Evolutionary conservation across 2,797 vertebrate species (phyloP), one percentile per base, ranked within the genome.

Genomic region (Hemibagrus guttatus): DNA sequence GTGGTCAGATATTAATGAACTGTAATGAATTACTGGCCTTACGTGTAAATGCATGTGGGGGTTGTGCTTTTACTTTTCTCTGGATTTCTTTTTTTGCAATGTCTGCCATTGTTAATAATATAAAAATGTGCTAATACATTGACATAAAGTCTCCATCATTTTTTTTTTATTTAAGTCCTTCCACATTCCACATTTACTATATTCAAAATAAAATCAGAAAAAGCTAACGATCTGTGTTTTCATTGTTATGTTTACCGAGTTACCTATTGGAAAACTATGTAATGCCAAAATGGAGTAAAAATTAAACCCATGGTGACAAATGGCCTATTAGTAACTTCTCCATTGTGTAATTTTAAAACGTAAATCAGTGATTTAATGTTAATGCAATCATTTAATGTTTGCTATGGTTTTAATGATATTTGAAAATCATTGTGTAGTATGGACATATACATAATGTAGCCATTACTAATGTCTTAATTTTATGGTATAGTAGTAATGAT

Each of bases 101-200:
- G 80, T 85, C 87, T 88, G 84, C 80, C 87, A 61, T 79, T 85
- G 68, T 66, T 88, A 79, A 68, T 61, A 79, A 79, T 59, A 84
- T 31, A 42, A 61, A 68, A 56, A 64, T 69, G 75, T 61, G 35
- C 75, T 81, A 87, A 68, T 76, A 72, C 61, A 85, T 21, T 59
- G 19, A 78, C 59, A n/a, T 87, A 85, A 75, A 81, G 17, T 59
- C 28, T 75, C 35, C 58, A 42, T 39, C 28, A 79, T 35, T 16
- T 42, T 23, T 13, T 78, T 59, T 75, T 54, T 54, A 39, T 80
- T 80, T 79, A 54, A 59, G 35, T 59, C 59, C 23, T 63, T 81
- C 39, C 13, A 8, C 26, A 64, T 63, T 81, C 39, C 23, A 8
- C 42, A 81, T 21, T 49, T 49, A 8, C 26, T 52, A 31, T 13